phyloP scores from a whole-genome alignment of 2,797 vertebrate species.

The Vespertilio murinus region DNA sequence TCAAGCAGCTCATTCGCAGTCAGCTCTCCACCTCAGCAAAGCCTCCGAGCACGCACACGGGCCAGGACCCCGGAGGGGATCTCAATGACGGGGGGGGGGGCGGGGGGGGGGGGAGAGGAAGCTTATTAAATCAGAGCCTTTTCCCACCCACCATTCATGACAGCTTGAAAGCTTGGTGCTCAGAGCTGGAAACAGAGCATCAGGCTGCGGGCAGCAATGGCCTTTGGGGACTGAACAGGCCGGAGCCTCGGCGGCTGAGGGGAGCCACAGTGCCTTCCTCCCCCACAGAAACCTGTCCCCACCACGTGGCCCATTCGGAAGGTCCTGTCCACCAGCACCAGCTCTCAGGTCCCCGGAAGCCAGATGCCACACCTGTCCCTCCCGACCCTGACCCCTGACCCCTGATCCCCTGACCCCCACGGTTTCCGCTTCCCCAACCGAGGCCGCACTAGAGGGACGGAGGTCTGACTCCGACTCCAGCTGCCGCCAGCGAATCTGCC shows the following conservation, averaged over 20 bases:
- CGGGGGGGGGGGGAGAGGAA: background rate
- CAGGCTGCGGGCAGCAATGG: background rate
- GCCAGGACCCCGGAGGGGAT: background rate
- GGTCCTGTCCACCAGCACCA: background rate
- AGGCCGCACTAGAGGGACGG: background rate
- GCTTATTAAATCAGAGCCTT: conserved; percentile 62
- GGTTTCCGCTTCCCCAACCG: background rate
- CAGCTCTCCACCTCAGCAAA: conserved; percentile 12
- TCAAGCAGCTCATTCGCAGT: conserved; percentile 27
- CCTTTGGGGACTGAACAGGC: background rate
- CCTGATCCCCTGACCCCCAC: rapidly evolving
- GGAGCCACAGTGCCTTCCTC: background rate
- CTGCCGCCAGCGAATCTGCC: background rate
- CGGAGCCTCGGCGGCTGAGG: background rate
- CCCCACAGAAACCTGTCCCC: too few relatives aligned
- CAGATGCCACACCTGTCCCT: too few relatives aligned
- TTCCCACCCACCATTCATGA: conserved; percentile 43
- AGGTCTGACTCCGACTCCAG: background rate
- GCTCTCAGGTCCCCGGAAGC: background rate
- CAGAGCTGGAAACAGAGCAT: conserved; percentile 49
- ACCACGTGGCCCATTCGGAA: background rate
- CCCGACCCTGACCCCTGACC: background rate
- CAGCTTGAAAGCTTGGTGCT: conserved; percentile 58
- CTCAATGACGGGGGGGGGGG: background rate
- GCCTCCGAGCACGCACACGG: background rate